Percentiles rank a stretch among this genome's conserved stretches.
phyloP scores from a whole-genome alignment of 2,888 invertebrate genomes.

The Ennomos erosarius region DNA sequence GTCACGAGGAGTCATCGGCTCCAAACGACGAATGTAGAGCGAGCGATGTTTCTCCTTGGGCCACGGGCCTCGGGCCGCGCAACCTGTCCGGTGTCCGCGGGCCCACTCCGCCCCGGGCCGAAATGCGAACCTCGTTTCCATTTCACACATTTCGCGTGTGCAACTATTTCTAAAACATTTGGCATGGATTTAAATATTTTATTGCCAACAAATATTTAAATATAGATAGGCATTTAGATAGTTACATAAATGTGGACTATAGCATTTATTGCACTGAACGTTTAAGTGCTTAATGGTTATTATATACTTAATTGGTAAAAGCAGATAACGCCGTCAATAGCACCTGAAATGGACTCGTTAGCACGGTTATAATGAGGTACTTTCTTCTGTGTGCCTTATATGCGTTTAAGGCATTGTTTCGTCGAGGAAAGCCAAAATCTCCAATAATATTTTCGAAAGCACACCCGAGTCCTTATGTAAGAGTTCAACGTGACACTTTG shows the following conservation, averaged over 20 bases:
- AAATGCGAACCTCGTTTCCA: slow-evolving; percentile 50
- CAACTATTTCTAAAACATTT: slow-evolving; percentile 42
- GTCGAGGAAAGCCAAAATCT: slow-evolving; percentile 67
- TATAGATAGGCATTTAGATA: slow-evolving; percentile 18
- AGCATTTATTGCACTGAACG: slow-evolving; percentile 5
- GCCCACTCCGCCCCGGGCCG: slow-evolving; percentile 60
- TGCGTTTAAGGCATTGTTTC: slow-evolving; percentile 65
- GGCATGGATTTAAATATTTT: slow-evolving; percentile 34
- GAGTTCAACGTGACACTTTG: slow-evolving; percentile 84
- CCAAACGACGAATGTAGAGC: slow-evolving; percentile 77
- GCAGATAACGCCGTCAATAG: slow-evolving; percentile 28
- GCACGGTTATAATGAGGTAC: slow-evolving; percentile 54
- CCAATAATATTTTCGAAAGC: slow-evolving; percentile 83
- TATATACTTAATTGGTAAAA: slow-evolving; percentile 7
- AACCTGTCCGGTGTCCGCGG: slow-evolving; percentile 72
- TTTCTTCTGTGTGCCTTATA: slow-evolving; percentile 63
- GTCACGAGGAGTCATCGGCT: slow-evolving; percentile 83
- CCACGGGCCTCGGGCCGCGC: slow-evolving; percentile 47
- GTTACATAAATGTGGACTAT: slow-evolving; percentile 20
- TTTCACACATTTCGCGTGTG: slow-evolving; percentile 33
- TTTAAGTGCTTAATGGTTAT: slow-evolving; percentile 18
- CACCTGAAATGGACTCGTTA: slow-evolving; percentile 49
- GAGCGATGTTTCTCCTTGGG: slow-evolving; percentile 74
- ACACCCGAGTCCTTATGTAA: slow-evolving; percentile 80
- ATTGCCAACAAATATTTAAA: slow-evolving; percentile 20